Conservation (phyloP, 2,797 vertebrate species). For the Phalanger gymnotis region DNA sequence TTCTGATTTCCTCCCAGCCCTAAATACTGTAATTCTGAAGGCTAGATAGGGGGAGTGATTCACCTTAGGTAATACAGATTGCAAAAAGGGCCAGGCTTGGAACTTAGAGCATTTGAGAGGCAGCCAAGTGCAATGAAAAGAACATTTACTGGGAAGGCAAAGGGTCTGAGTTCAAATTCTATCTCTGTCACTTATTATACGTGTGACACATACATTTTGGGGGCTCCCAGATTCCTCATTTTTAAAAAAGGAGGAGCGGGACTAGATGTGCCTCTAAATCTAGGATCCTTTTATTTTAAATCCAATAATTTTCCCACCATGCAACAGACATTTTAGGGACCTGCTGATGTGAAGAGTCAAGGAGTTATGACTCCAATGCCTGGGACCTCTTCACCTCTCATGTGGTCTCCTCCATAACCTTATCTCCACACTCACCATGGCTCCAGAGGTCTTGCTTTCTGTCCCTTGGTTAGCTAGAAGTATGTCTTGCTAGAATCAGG, state of each 20-base stretch:
- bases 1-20: background rate
- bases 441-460: background rate
- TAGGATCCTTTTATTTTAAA: background rate
- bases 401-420: background rate
- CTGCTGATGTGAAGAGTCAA: background rate
- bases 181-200: background rate
- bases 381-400: background rate
- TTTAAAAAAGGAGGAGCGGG: background rate
- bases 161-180: background rate
- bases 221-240: background rate
- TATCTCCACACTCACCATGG: constrained; percentile 54
- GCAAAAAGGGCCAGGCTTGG: background rate
- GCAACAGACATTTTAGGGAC: background rate
- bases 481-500: constrained; percentile 43
- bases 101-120: background rate
- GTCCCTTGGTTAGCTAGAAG: constrained; percentile 39
- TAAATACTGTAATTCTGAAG: background rate
- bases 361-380: background rate
- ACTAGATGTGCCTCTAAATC: background rate
- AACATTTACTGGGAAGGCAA: background rate
- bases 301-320: background rate
- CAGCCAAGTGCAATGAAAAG: background rate
- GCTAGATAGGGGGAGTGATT: background rate
- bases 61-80: background rate
- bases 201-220: background rate